phyloP scores from a whole-genome alignment of 2,113 vertebrate genomes.

The Carassius carassius region DNA sequence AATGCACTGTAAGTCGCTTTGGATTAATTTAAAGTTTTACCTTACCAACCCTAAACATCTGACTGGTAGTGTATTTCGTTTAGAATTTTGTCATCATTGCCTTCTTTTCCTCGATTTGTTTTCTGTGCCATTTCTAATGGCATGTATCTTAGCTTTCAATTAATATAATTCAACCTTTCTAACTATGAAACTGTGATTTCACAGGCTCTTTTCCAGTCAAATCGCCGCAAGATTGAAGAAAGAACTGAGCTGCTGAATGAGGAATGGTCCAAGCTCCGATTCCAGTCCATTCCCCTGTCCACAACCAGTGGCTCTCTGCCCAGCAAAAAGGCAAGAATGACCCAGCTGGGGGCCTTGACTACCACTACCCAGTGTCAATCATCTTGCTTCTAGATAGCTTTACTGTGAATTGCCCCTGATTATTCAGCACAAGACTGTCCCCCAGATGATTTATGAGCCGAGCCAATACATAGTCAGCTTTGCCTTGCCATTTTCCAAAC shows the following conservation, averaged over 20 bases:
- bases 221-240: conserved; percentile 89
- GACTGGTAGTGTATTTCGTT: too few species aligned
- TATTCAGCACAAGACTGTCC: too few species aligned
- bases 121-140: neutral
- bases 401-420: conserved; percentile 1
- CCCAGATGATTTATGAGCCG: conserved; percentile 18
- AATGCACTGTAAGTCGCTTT: too few species aligned
- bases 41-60: too few species aligned
- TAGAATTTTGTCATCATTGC: neutral
- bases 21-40: too few species aligned
- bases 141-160: too few species aligned
- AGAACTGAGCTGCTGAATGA: conserved; percentile 87
- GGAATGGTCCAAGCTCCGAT: conserved; percentile 90
- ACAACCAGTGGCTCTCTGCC: conserved; percentile 78
- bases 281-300: conserved; percentile 89
- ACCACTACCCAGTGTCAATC: conserved; percentile 15
- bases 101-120: neutral
- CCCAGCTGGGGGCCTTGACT: neutral
- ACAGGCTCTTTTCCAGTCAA: conserved; percentile 89
- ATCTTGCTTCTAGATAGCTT: neutral
- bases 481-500: neutral
- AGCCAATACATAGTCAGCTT: conserved; percentile 11
- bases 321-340: conserved; percentile 83
- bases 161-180: too few species aligned
- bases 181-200: conserved; percentile 22